phyloP scores from a whole-genome alignment of 1,140 invertebrate species.

The Drosophila hydei region DNA sequence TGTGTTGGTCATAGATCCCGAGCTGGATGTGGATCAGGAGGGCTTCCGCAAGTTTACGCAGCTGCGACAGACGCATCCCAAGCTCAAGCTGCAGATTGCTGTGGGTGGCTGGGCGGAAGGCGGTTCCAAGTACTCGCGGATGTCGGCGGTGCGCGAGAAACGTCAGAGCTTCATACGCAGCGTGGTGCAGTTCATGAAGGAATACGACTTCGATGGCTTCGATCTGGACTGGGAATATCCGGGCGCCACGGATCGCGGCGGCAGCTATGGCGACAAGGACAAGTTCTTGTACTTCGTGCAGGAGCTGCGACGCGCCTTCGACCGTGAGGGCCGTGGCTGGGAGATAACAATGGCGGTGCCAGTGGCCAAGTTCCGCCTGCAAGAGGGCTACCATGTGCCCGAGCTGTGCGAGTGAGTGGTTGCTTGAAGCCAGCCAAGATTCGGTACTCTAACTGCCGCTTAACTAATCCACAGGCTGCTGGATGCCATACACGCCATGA shows the following conservation, averaged over 20 bases:
- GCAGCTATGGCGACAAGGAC: constrained; percentile 92
- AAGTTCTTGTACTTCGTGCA: constrained; percentile 93
- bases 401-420: constrained; percentile 91
- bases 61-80: constrained; percentile 89
- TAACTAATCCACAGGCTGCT: constrained; percentile 85
- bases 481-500: constrained; percentile 94
- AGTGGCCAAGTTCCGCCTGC: constrained; percentile 91
- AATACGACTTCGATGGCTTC: constrained; percentile 92
- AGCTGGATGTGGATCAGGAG: constrained; percentile 90
- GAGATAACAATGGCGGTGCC: constrained; percentile 95
- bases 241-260: constrained; percentile 92
- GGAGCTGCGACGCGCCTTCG: constrained; percentile 91
- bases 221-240: constrained; percentile 95
- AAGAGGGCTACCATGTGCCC: constrained; percentile 94
- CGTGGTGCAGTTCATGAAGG: constrained; percentile 90
- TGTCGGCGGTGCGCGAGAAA: constrained; percentile 88
- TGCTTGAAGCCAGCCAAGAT: too few species aligned
- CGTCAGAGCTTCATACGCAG: constrained; percentile 90
- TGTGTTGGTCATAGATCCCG: constrained; percentile 91
- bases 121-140: constrained; percentile 92
- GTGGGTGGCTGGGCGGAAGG: constrained; percentile 96
- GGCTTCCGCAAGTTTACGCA: constrained; percentile 93
- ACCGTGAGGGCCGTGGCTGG: constrained; percentile 90
- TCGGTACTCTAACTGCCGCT: not conserved
- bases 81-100: constrained; percentile 91